Percentiles rank a stretch among this genome's conserved stretches.
Evolutionary conservation across 2,888 invertebrate genomes (phyloP).

Genomic region (Glyphotaelius pellucidus): DNA sequence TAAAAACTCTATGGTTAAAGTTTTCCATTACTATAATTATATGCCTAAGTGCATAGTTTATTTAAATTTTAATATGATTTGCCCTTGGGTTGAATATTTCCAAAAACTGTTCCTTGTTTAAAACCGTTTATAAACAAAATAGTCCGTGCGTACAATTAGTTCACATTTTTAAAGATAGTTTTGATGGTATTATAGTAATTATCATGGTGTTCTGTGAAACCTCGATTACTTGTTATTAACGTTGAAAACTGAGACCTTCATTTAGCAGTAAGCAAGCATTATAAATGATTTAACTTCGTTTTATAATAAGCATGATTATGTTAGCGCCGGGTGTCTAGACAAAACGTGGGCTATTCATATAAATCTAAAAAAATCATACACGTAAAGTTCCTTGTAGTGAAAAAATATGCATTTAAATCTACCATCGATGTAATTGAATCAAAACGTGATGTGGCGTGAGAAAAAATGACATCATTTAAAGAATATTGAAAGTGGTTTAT

Average conservation of each 20-base stretch:
- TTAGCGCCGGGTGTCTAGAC: slow-evolving; percentile 37
- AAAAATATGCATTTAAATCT: slow-evolving; percentile 16
- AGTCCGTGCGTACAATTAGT: not conserved
- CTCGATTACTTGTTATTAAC: not conserved
- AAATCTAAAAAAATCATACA: not conserved
- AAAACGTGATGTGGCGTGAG: slow-evolving; percentile 33
- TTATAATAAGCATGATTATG: not conserved
- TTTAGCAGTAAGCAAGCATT: not conserved
- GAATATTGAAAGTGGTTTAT: slow-evolving; percentile 37
- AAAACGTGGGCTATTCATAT: not conserved
- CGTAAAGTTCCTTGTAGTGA: not conserved
- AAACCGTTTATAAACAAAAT: not conserved
- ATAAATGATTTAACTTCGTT: too few species aligned
- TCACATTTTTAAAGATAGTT: not conserved
- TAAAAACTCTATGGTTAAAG: too few species aligned
- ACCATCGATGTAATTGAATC: slow-evolving; percentile 42
- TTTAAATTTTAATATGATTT: not conserved
- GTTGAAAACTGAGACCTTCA: not conserved
- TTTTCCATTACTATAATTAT: not conserved
- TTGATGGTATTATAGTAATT: not conserved
- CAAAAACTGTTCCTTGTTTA: not conserved
- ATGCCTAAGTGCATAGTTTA: not conserved
- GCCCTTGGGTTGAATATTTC: not conserved
- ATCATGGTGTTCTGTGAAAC: not conserved
- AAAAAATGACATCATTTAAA: slow-evolving; percentile 49